phyloP scores from a whole-genome alignment of 2,888 invertebrate species.

The Himalopsyche japonica region DNA sequence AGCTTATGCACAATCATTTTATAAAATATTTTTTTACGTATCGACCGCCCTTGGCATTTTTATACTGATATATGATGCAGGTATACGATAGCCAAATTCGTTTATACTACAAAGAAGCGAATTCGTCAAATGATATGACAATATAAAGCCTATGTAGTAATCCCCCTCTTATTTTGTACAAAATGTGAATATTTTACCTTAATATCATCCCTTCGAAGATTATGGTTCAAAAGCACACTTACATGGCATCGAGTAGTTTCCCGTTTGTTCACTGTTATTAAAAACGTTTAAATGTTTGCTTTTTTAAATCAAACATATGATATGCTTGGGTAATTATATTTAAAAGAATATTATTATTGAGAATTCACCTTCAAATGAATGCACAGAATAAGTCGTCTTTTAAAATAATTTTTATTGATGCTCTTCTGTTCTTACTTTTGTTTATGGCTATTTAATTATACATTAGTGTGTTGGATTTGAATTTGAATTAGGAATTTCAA shows the following conservation, averaged over 20 bases:
- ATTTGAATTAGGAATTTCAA: too few relatives aligned
- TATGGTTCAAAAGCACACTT: not conserved
- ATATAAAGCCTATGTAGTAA: conserved; percentile 2
- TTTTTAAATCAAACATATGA: too few relatives aligned
- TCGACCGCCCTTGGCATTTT: not conserved
- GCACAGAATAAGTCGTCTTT: too few relatives aligned
- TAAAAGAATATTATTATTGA: too few relatives aligned
- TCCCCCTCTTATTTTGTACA: not conserved
- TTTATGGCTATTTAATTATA: too few relatives aligned
- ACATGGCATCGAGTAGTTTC: not conserved
- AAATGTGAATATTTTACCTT: conserved; percentile 1
- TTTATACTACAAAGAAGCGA: not conserved
- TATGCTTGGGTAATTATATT: too few relatives aligned
- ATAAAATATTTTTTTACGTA: not conserved
- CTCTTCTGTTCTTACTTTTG: too few relatives aligned
- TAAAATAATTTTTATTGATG: too few relatives aligned
- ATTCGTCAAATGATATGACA: not conserved
- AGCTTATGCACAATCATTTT: too few relatives aligned
- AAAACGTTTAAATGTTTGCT: not conserved
- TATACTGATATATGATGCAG: not conserved
- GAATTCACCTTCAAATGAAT: too few relatives aligned
- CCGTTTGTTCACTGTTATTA: not conserved
- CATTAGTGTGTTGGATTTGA: too few relatives aligned
- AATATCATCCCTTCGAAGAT: not conserved
- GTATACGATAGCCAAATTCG: not conserved